Evolutionary conservation across 2,888 invertebrate species (phyloP).

Genomic region (Xestoiulus laeticollis): DNA sequence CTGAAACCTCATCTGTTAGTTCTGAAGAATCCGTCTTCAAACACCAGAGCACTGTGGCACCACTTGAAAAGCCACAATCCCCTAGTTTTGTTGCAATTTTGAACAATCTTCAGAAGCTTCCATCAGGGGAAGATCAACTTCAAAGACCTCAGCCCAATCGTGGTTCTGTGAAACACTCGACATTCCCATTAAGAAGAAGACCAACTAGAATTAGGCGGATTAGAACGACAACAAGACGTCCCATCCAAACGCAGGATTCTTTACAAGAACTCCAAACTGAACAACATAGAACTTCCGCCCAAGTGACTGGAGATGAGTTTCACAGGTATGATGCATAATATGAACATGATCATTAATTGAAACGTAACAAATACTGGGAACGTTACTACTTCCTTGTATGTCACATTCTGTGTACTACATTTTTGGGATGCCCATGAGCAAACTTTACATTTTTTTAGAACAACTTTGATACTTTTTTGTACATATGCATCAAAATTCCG

Average conservation of each 20-base stretch:
- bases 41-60: background rate
- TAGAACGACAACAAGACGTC: slow-evolving; percentile 11
- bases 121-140: slow-evolving; percentile 42
- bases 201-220: background rate
- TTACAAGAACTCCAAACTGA: slow-evolving; percentile 34
- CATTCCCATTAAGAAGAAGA: background rate
- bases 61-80: background rate
- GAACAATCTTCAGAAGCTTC: background rate
- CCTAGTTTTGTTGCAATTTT: slow-evolving; percentile 47
- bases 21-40: background rate
- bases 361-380: no score
- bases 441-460: background rate
- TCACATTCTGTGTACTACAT: no score
- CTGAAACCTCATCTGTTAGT: background rate
- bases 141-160: slow-evolving; percentile 45
- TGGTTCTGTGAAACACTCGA: background rate
- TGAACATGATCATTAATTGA: background rate
- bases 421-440: no score
- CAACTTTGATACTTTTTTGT: background rate
- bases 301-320: background rate
- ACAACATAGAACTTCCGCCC: slow-evolving; percentile 5
- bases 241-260: background rate
- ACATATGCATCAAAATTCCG: background rate
- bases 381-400: no score
- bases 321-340: background rate